Base-by-base conservation (phyloP, 2,888 invertebrate species). In the Chaetogeoica ovagalla region DNA sequence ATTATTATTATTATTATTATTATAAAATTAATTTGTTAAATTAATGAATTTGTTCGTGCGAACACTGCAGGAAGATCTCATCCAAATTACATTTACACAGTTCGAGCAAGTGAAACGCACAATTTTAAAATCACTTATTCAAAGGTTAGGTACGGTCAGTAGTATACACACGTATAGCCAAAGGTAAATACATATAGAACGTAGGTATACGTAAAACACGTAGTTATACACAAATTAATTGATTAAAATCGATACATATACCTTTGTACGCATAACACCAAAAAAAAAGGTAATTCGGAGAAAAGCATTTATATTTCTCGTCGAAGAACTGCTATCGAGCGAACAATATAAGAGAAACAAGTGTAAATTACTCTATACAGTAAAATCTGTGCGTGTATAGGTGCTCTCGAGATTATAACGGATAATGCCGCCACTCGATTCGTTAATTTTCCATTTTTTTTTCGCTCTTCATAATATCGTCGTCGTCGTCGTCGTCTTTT, bases 221-320 rank as follows among this genome's bases (percentile, higher is more conserved):
- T n/a, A n/a, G n/a, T n/a, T 30, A 30, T 30, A 4, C 30, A 30
- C 17, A 5, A 77, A 69, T 77, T 52, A 48, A 21, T 48, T 60
- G 69, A 77, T 69, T 69, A 77, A 48, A n/a, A 73, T 62, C 30
- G 60, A 52, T 73, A 43, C 55, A 68, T 60, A 69, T 69, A 69
- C 69, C 69, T 77, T 76, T 76, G 69, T 69, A 60, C 15, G 30
- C 30, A 68, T 76, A 48, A 57, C 55, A 37, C n/a, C n/a, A n/a
- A n/a, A 48, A 23, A 52, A 68, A 68, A 9, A 9, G n/a, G 17
- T 39, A 65, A 43, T 21, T 66, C 48, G 43, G 21, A 43, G 23
- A n/a, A 23, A 59, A 52, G 23, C 21, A 19, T 30, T 48, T 52
- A 30, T 2, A 30, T 30, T 23, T 1, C 4, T 9, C 13, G 23